Conservation (phyloP, 2,797 vertebrate genomes). For the Anas bahamensis region DNA sequence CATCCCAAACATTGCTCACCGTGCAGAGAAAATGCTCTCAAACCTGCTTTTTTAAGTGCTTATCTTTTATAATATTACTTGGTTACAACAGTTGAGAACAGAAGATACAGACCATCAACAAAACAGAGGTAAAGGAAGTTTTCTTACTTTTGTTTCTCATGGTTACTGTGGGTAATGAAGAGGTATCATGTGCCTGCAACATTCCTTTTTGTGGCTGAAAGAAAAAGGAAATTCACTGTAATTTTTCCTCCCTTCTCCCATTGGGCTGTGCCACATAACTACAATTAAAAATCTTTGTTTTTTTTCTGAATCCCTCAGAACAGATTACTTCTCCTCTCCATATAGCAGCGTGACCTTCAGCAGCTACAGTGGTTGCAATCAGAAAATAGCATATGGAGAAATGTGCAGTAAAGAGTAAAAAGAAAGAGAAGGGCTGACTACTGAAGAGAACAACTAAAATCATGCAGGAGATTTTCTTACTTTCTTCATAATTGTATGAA, state of each 20-base stretch:
- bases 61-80: neutral
- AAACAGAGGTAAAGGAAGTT: neutral
- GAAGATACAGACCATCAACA: neutral
- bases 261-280: neutral
- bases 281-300: neutral
- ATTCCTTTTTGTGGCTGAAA: conserved; percentile 84
- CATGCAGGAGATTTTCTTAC: neutral
- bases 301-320: neutral
- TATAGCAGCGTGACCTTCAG: neutral
- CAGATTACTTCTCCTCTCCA: neutral
- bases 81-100: neutral
- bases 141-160: conserved; percentile 93
- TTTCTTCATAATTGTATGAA: neutral
- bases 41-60: neutral
- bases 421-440: neutral
- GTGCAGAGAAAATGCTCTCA: neutral
- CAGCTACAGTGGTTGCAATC: neutral
- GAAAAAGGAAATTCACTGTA: conserved; percentile 30
- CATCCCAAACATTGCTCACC: neutral
- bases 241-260: conserved; percentile 3
- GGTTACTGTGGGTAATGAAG: conserved; percentile 86
- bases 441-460: neutral
- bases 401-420: neutral
- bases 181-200: conserved; percentile 85
- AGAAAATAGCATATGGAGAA: neutral